These are phyloP conservation scores for Podarcis siculus DNA, from an alignment of 2,797 vertebrate species.

Conservation along the genomic window DNA sequence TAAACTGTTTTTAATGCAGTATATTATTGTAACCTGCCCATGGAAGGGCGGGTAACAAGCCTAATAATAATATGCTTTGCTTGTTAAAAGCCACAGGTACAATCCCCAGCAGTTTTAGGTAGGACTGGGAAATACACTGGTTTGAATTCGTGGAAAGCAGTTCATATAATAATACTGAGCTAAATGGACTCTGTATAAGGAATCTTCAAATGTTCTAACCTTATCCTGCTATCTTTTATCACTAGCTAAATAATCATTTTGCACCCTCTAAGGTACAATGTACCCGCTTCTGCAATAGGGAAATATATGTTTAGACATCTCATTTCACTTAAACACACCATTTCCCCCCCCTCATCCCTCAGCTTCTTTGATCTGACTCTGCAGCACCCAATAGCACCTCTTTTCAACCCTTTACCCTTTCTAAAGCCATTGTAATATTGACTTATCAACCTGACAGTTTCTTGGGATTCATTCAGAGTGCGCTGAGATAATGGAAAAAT, in stretches of 20 bases:
- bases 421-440: background rate
- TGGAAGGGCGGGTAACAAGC: too few relatives aligned
- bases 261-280: background rate
- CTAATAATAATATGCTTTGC: too few relatives aligned
- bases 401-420: background rate
- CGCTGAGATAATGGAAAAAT: background rate
- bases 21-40: too few relatives aligned
- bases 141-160: background rate
- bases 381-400: background rate
- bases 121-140: background rate
- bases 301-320: background rate
- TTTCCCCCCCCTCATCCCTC: background rate
- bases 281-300: too few relatives aligned
- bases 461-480: background rate
- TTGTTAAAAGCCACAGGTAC: too few relatives aligned
- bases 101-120: background rate
- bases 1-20: too few relatives aligned
- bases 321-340: background rate
- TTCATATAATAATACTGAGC: background rate
- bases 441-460: background rate
- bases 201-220: too few relatives aligned
- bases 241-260: background rate
- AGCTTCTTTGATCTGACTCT: background rate
- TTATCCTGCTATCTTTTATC: background rate
- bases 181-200: too few relatives aligned